Percentiles rank a stretch among this genome's conserved stretches.
These are phyloP conservation scores for Patella ulyssiponensis DNA, from an alignment of 2,888 invertebrate genomes.

Conservation along the genomic window DNA sequence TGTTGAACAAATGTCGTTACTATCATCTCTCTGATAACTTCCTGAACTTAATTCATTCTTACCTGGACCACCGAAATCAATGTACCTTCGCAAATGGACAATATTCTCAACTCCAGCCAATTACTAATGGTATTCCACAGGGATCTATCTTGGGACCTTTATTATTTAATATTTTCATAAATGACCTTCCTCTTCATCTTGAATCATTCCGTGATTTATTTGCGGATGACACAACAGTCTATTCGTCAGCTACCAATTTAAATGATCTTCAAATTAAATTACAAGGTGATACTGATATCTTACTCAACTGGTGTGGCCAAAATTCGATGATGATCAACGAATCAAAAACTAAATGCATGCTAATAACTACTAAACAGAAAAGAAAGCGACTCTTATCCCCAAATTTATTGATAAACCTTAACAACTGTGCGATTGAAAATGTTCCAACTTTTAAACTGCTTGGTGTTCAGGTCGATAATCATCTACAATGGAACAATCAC, in stretches of 20 bases:
- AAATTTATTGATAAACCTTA: not conserved
- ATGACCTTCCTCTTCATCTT: not conserved
- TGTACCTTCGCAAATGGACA: not conserved
- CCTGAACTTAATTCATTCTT: not conserved
- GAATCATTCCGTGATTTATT: not conserved
- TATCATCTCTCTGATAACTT: not conserved
- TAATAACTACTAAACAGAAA: not conserved
- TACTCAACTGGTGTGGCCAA: not conserved
- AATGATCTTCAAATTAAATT: not conserved
- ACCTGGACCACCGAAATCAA: not conserved
- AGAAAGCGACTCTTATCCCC: not conserved
- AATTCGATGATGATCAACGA: constrained; percentile 3
- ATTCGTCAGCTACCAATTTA: not conserved
- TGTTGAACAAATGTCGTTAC: not conserved
- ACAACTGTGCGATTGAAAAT: not conserved
- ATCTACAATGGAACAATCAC: not conserved
- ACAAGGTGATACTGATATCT: not conserved
- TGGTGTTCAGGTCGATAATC: not conserved
- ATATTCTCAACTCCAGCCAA: not conserved
- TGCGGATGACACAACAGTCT: not conserved
- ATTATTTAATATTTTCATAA: not conserved
- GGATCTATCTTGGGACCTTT: not conserved
- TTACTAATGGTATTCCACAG: not conserved
- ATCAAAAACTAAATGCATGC: not conserved
- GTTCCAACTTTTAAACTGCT: not conserved